Base-by-base conservation (phyloP, 1,140 invertebrate species). In the Neoseiulus cucumeris region DNA sequence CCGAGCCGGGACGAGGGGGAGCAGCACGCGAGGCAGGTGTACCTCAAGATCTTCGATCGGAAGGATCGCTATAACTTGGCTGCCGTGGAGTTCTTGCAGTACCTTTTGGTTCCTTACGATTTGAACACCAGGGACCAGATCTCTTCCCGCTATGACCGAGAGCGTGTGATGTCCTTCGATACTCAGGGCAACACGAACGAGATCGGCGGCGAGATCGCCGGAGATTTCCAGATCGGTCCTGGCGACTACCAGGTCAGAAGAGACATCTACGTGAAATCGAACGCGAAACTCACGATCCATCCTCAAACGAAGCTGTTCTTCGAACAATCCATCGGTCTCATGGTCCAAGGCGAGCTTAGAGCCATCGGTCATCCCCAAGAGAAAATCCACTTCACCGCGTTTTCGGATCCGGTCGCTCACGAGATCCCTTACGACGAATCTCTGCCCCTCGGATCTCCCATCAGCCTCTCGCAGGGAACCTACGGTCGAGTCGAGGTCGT, bases 11-110 rank as follows among this genome's bases (percentile, higher is more conserved):
- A 79, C 1, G 82, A 85, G 68, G 88, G 91, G 5, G 33, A 65
- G 12, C 64, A 41, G 22, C 65, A 47, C n/a, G 33, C 39, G 73
- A 80, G 82, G 51, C 80, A 82, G 71, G 85, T 93, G 66, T 89
- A 87, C 71, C 68, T 73, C 20, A 70, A 72, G 17, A 74, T 94
- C 7, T 93, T 94, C 74, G 86, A 92, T 72, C 81, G 89, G 65
- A 90, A 91, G 74, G 88, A 93, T 76, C 81, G 90, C 67, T 94
- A 90, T 71, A 92, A 92, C 78, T 76, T 94, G 51, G 90, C 90
- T 0, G 87, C 85, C 76, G 86, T 94, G 64, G 77, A 81, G 68
- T 93, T 89, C 69, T 79, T 90, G 64, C 90, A 89, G 0, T 93
- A 87, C 73, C 76, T 93, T 44, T 73, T 91, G 42, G 41, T 65